Conservation (phyloP, 2,888 invertebrate genomes). For the Caradrina clavipalpis region DNA sequence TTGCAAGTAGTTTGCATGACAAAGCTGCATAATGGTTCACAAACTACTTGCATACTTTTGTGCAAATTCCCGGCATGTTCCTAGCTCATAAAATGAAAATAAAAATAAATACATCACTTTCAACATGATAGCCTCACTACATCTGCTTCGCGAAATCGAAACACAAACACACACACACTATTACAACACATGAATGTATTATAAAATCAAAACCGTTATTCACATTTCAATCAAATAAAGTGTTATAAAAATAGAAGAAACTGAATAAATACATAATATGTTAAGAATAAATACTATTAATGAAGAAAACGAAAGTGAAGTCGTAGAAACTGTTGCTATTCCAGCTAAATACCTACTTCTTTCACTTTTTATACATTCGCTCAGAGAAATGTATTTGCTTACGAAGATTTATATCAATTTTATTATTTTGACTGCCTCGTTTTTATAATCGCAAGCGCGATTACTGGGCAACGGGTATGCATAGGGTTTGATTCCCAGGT, state of each 20-base stretch:
- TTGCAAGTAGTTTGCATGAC: too few relatives aligned
- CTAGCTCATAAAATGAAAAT: too few relatives aligned
- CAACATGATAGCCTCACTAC: neutral
- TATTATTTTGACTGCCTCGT: too few relatives aligned
- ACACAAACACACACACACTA: neutral
- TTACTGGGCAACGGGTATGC: too few relatives aligned
- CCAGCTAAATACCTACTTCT: constrained; percentile 36
- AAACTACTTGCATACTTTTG: too few relatives aligned
- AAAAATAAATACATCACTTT: constrained; percentile 11
- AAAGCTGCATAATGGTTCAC: too few relatives aligned
- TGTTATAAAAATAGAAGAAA: constrained; percentile 44
- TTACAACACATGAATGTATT: constrained; percentile 26
- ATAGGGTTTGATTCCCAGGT: too few relatives aligned
- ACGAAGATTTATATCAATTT: neutral
- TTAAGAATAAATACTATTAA: constrained; percentile 37
- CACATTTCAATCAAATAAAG: constrained; percentile 19
- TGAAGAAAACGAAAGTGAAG: constrained; percentile 60
- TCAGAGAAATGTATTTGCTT: constrained; percentile 23
- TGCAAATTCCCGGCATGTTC: too few relatives aligned
- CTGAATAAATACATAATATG: constrained; percentile 53
- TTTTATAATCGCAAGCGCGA: too few relatives aligned
- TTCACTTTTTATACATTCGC: constrained; percentile 56
- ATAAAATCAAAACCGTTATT: constrained; percentile 21
- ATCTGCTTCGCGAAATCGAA: neutral
- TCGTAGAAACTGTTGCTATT: constrained; percentile 43